Percentiles rank a stretch among this genome's conserved stretches.
Evolutionary conservation across 2,113 vertebrate species (phyloP).

Genomic region (Sarotherodon lohbergeri): DNA sequence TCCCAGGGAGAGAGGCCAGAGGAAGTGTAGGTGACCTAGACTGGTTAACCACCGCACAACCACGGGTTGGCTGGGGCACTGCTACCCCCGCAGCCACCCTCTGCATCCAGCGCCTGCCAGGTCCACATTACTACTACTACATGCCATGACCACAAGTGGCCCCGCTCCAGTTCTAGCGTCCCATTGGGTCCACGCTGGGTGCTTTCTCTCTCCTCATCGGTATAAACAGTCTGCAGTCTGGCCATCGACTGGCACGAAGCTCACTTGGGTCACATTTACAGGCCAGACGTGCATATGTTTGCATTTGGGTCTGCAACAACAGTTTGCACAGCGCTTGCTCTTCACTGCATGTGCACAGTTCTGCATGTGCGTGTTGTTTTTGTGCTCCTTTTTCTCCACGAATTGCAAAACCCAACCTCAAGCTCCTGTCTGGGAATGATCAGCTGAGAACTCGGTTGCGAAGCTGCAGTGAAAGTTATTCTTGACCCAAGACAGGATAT

Average conservation of each 20-base stretch:
- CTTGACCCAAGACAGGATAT: conserved; percentile 1
- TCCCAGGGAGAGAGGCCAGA: conserved; percentile 60
- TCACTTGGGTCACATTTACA: conserved; percentile 36
- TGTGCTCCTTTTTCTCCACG: background rate
- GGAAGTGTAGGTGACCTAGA: conserved; percentile 75
- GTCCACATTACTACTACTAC: conserved; percentile 61
- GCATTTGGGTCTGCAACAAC: background rate
- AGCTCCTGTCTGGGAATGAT: conserved; percentile 31
- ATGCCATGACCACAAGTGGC: conserved; percentile 53
- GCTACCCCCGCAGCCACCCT: conserved; percentile 55
- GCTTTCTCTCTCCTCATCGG: conserved; percentile 11
- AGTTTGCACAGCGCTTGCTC: conserved; percentile 5
- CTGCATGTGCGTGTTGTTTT: background rate
- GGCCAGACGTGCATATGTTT: conserved; percentile 32
- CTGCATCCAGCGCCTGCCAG: conserved; percentile 49
- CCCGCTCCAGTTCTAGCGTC: conserved; percentile 40
- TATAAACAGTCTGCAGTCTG: conserved; percentile 64
- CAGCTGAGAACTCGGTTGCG: conserved; percentile 32
- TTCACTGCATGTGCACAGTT: background rate
- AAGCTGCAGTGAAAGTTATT: conserved; percentile 25
- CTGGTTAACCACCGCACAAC: conserved; percentile 65
- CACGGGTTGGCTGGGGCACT: conserved; percentile 48
- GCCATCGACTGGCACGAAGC: conserved; percentile 8
- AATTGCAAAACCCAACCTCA: conserved; percentile 33
- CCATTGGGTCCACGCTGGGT: conserved; percentile 18